Evolutionary conservation across 2,113 vertebrate species (phyloP).

Genomic region (Halcyon senegalensis): DNA sequence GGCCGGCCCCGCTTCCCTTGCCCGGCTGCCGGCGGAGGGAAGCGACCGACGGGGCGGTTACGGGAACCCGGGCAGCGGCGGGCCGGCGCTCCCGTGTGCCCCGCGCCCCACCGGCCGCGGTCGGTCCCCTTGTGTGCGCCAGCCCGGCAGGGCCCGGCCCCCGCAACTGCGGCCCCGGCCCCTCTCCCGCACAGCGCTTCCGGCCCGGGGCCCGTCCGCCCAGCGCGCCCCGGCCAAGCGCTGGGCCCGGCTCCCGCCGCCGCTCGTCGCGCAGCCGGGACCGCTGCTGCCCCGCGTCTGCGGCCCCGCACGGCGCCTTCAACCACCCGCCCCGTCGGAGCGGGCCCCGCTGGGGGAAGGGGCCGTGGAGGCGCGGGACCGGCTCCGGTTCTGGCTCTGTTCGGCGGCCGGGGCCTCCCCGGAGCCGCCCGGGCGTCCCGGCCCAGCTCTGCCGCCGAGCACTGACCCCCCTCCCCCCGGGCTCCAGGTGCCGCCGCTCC

Average conservation of each 20-base stretch:
- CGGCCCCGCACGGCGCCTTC: too few species aligned
- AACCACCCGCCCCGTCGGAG: neutral
- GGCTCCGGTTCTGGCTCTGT: neutral
- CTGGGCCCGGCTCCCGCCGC: neutral
- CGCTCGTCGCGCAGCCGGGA: neutral
- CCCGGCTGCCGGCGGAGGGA: neutral
- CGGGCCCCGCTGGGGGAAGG: neutral
- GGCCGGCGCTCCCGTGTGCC: neutral
- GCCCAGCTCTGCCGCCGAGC: too few species aligned
- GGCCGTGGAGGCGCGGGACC: too few species aligned
- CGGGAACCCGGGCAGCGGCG: neutral
- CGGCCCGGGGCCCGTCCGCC: neutral
- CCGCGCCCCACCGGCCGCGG: neutral
- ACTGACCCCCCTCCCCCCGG: too few species aligned
- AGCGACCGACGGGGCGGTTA: neutral
- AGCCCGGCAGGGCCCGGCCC: neutral
- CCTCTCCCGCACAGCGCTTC: neutral
- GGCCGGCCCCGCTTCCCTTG: too few species aligned
- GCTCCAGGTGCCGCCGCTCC: neutral
- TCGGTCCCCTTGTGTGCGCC: neutral
- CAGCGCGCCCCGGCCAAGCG: neutral
- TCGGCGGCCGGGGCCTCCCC: too few species aligned
- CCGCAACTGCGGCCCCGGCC: neutral
- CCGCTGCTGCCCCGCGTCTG: neutral
- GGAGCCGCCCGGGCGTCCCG: neutral